A percentile compares a stretch with the other conserved stretches of the same genome.
These are phyloP conservation scores for Gymnothorax javanicus DNA, from an alignment of 2,797 vertebrate genomes.

Conservation along the genomic window DNA sequence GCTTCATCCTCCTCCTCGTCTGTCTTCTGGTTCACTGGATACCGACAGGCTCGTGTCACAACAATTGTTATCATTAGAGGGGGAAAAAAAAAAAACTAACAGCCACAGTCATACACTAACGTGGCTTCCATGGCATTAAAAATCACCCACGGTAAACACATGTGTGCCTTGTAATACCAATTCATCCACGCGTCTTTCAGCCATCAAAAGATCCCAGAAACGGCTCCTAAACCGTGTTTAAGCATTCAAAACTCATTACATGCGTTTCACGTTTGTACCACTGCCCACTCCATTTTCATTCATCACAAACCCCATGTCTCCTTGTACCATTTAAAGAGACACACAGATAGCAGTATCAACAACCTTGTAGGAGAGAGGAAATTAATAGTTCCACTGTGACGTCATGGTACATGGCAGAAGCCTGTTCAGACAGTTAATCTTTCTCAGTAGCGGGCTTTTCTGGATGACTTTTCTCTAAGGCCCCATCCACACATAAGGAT, in stretches of 20 bases:
- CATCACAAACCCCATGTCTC: not conserved
- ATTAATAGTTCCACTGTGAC: not conserved
- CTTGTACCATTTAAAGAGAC: not conserved
- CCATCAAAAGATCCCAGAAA: not conserved
- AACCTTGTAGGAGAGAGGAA: constrained; percentile 11
- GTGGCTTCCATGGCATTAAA: not conserved
- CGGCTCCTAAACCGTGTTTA: not conserved
- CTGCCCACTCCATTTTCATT: not conserved
- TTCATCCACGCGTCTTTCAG: not conserved
- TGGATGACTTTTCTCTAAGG: too few species aligned
- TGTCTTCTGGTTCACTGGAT: not conserved
- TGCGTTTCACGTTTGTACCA: not conserved
- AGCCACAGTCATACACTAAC: not conserved
- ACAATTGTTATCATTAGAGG: not conserved
- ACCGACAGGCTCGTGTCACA: not conserved
- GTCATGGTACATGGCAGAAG: not conserved
- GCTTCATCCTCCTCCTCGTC: not conserved
- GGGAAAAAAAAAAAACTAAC: not conserved
- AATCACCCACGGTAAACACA: not conserved
- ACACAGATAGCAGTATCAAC: not conserved
- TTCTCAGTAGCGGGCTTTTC: too few species aligned
- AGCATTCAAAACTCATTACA: not conserved
- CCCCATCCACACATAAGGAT: too few species aligned
- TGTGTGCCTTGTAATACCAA: not conserved
- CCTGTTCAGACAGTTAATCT: not conserved